A percentile compares a stretch with the other conserved stretches of the same genome.
Evolutionary conservation across 2,113 vertebrate species (phyloP).

Genomic region (Xenopus borealis): DNA sequence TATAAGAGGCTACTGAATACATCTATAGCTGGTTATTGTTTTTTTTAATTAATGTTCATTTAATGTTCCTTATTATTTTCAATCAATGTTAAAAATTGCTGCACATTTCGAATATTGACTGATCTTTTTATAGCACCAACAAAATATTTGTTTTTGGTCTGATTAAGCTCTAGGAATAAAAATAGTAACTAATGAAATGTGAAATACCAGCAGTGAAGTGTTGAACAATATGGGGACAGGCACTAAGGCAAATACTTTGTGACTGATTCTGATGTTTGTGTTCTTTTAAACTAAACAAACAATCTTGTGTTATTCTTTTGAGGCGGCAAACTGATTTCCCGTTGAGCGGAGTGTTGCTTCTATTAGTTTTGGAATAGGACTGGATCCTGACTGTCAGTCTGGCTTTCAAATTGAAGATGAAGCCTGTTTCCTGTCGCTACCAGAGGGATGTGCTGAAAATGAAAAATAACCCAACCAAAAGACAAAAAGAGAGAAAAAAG

Average conservation of each 20-base stretch:
- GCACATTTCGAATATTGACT: too few species aligned
- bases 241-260: conserved; percentile 53
- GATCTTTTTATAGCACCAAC: background rate
- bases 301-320: conserved; percentile 53
- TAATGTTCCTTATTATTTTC: too few species aligned
- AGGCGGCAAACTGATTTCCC: conserved; percentile 49
- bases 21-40: too few species aligned
- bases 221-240: conserved; percentile 33
- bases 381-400: conserved; percentile 51
- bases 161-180: conserved; percentile 34
- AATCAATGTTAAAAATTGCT: too few species aligned
- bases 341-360: conserved; percentile 54
- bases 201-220: conserved; percentile 51
- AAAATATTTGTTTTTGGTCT: conserved; percentile 3
- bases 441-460: conserved; percentile 54
- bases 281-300: conserved; percentile 54
- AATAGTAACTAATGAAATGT: conserved; percentile 41
- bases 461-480: conserved; percentile 42
- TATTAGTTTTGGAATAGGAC: conserved; percentile 56
- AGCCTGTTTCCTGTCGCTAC: conserved; percentile 51
- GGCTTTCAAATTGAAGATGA: conserved; percentile 54
- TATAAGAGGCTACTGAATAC: too few species aligned
- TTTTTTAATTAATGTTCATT: too few species aligned
- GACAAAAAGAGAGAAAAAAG: background rate
- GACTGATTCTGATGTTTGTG: conserved; percentile 52